phyloP scores from a whole-genome alignment of 2,113 vertebrate species.

The Mohoua ochrocephala region DNA sequence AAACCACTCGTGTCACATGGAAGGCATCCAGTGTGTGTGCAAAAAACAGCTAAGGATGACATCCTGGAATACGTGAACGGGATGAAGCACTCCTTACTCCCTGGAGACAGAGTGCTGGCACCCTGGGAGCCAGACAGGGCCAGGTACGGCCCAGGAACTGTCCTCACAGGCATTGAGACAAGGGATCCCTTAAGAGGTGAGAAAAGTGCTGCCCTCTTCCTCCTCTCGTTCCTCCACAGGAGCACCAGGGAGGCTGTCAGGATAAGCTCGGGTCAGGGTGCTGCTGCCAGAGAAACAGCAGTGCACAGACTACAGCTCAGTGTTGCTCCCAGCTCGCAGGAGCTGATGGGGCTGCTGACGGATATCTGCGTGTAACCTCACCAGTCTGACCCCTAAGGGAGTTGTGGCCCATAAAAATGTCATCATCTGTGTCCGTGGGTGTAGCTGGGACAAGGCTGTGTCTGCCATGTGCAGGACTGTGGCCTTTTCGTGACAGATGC shows the following conservation, averaged over 20 bases:
- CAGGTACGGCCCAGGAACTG: constrained; percentile 79
- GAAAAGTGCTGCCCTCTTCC: neutral
- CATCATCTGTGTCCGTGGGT: neutral
- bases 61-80: constrained; percentile 69
- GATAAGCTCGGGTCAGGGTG: neutral
- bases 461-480: neutral
- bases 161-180: constrained; percentile 67
- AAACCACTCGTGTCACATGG: neutral
- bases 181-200: constrained; percentile 73
- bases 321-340: neutral
- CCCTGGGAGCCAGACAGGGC: constrained; percentile 74
- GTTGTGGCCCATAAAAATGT: neutral
- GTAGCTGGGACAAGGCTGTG: neutral
- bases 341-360: neutral
- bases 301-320: neutral
- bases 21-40: neutral
- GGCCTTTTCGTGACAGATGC: neutral
- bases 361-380: neutral
- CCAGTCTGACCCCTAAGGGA: neutral
- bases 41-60: constrained; percentile 71
- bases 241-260: neutral
- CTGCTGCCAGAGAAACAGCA: neutral
- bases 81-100: constrained; percentile 55
- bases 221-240: neutral
- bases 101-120: constrained; percentile 84